Evolutionary conservation across 64 coral and sea anemone genomes (phyloP).

Genomic region (Pocillopora damicornis): DNA sequence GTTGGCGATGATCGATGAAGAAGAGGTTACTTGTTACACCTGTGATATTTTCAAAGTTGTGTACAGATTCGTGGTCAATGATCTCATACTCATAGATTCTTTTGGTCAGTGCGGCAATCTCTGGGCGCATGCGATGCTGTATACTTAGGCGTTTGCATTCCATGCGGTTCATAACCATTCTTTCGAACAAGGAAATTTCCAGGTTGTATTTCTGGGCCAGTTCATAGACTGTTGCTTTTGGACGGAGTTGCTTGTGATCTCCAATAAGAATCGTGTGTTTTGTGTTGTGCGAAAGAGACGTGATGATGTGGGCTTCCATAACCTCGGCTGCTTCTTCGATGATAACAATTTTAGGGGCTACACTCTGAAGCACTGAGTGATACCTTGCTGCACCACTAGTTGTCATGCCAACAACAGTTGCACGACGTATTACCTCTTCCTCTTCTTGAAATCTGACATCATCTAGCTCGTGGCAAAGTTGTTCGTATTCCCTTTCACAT

Average conservation of each 20-base stretch:
- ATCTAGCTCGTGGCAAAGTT: constrained; percentile 14
- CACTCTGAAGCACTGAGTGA: not conserved
- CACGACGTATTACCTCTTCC: constrained; percentile 4
- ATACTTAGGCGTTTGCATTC: constrained; percentile 65
- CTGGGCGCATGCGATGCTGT: constrained; percentile 83
- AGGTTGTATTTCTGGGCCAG: constrained; percentile 75
- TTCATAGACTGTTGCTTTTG: constrained; percentile 77
- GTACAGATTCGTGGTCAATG: constrained; percentile 69
- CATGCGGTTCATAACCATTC: constrained; percentile 83
- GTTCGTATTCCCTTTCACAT: constrained; percentile 38
- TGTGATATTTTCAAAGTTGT: constrained; percentile 48
- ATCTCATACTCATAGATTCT: constrained; percentile 75
- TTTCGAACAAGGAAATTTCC: constrained; percentile 79
- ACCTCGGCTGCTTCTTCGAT: constrained; percentile 78
- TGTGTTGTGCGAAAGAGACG: constrained; percentile 54
- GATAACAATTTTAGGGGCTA: constrained; percentile 43
- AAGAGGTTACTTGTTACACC: constrained; percentile 71
- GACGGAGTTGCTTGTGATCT: constrained; percentile 82
- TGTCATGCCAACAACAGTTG: constrained; percentile 41
- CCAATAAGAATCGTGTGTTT: constrained; percentile 80
- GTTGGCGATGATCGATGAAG: constrained; percentile 65
- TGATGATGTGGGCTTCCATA: constrained; percentile 75
- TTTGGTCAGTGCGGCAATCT: constrained; percentile 67
- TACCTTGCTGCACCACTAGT: constrained; percentile 28
- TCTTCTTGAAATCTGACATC: constrained; percentile 11